Conservation (phyloP, 2,113 vertebrate species). For the Grallaria varia region DNA sequence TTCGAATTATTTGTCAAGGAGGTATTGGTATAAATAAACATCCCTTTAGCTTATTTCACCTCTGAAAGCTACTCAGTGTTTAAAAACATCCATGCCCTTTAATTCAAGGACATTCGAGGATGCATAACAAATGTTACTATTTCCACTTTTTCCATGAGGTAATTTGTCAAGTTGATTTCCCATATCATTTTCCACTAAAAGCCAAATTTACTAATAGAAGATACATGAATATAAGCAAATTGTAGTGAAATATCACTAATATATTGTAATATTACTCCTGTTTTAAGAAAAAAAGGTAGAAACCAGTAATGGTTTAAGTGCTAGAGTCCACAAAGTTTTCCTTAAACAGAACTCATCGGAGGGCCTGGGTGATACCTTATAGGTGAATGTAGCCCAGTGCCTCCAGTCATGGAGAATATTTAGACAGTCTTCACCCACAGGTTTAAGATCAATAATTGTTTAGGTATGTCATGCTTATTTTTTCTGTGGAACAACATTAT, state of each 20-base stretch:
- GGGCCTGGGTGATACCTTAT: background rate
- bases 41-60: background rate
- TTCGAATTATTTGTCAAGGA: constrained; percentile 6
- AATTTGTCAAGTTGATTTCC: background rate
- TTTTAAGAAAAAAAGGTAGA: background rate
- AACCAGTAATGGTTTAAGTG: background rate
- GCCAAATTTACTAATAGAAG: background rate
- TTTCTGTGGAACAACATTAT: background rate
- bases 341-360: background rate
- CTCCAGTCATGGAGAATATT: background rate
- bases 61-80: constrained; percentile 12
- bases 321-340: background rate
- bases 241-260: background rate
- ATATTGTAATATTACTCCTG: background rate
- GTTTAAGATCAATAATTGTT: background rate
- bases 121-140: constrained; percentile 12
- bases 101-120: constrained; percentile 10
- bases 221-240: background rate
- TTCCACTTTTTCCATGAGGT: background rate
- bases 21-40: constrained; percentile 12
- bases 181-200: background rate
- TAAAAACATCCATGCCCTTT: constrained; percentile 11
- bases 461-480: background rate
- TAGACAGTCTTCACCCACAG: background rate
- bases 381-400: background rate